phyloP scores from a whole-genome alignment of 2,797 vertebrate genomes.

The Natrix natrix region DNA sequence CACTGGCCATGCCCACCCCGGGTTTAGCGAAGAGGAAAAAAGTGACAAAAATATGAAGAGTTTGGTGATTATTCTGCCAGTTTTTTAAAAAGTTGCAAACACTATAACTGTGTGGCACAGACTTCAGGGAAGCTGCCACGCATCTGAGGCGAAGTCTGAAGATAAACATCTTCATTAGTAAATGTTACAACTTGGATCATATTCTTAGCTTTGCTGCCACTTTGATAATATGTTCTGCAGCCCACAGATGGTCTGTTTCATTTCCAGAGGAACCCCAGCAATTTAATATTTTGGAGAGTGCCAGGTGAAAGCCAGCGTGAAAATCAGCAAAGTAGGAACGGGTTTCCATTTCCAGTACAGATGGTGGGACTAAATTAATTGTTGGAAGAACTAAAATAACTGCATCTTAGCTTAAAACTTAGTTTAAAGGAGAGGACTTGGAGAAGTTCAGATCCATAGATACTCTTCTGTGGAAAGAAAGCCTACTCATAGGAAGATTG shows the following conservation, averaged over 20 bases:
- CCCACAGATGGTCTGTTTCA: neutral
- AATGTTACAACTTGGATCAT: neutral
- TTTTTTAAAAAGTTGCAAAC: neutral
- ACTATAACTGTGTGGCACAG: neutral
- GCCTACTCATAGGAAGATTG: neutral
- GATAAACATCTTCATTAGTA: neutral
- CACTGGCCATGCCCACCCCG: too few relatives aligned
- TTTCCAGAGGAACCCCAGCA: neutral
- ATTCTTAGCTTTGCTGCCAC: neutral
- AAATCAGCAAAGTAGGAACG: neutral
- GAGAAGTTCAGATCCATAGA: neutral
- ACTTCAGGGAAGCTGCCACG: neutral
- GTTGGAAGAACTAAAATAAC: neutral
- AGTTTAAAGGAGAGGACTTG: neutral
- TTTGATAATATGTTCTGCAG: neutral
- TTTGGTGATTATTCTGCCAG: conserved; percentile 1
- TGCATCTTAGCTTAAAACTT: neutral
- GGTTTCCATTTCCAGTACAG: neutral
- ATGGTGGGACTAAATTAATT: neutral
- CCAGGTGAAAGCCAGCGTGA: neutral
- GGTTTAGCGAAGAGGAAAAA: too few relatives aligned
- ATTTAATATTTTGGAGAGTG: conserved; percentile 1
- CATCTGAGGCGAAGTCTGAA: neutral
- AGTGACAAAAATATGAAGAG: neutral
- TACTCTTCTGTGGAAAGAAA: neutral